Base-by-base conservation (phyloP, 1,140 invertebrate species). In the Holcopasites calliopsidis region DNA sequence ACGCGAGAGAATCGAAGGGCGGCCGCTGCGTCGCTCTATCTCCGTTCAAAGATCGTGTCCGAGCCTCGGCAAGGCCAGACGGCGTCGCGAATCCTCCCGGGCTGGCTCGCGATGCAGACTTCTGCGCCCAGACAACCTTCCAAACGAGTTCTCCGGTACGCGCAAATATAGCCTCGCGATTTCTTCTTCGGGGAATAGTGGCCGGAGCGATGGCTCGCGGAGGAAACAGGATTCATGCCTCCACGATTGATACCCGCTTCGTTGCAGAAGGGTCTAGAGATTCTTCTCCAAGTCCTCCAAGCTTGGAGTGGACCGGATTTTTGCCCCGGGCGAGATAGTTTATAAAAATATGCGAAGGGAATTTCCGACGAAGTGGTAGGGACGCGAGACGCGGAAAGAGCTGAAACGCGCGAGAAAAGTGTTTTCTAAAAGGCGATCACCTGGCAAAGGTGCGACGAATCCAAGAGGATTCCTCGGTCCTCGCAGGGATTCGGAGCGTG, bases 121-220 rank as follows among this genome's bases (percentile, higher is more conserved):
- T 23, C 75, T 47, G 47, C 54, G 68, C 65, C 64, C 61, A 26
- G 58, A 61, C 54, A 55, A 57, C 76, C 78, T 62, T 61, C 64
- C 47, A 61, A 72, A 73, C 60, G 61, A 31, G 60, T 77, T 60
- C 58, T 60, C 75, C 26, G 2, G n/a, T 49, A 18, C 44, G 49
- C 28, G 38, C 50, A 44, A n/a, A 55, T 23, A 61, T 44, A 74
- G 50, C 64, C 31, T 47, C 33, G 61, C 33, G 52, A 68, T 31
- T 55, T 31, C 50, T 31, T 42, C 50, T 2, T 23, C 23, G 0
- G 6, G 35, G 50, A 55, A 68, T 42, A 55, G 31, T 18, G 49
- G 11, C n/a, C 31, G 3, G 7, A 1, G 62, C n/a, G 3, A 16
- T 8, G 60, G 42, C 31, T 44, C 40, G 11, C 3, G 18, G 16